phyloP scores from a whole-genome alignment of 92 coral and sea anemone genomes.

The Epizoanthus illoricatus region DNA sequence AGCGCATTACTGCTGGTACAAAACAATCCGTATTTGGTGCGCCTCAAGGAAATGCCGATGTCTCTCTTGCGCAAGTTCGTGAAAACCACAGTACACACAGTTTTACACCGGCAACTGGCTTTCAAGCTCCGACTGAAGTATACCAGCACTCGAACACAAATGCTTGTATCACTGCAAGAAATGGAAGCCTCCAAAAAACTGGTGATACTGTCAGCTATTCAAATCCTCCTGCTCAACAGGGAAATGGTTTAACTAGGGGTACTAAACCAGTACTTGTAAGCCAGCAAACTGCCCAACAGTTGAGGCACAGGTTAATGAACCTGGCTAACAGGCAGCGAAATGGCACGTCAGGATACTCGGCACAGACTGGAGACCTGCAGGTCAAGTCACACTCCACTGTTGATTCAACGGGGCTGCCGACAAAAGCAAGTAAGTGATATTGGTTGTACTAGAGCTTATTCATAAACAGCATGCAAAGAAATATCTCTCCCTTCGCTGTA shows the following conservation, averaged over 20 bases:
- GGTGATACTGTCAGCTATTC: neutral
- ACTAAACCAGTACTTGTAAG: slow-evolving; percentile 38
- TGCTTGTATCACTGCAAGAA: neutral
- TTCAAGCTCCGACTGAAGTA: neutral
- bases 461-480: too few species aligned
- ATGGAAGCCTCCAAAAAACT: too few species aligned
- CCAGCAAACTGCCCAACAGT: slow-evolving; percentile 56
- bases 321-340: slow-evolving; percentile 70
- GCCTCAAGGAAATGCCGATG: neutral
- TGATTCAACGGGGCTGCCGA: neutral
- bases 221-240: neutral
- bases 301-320: slow-evolving; percentile 69
- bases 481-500: too few species aligned
- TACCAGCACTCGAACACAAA: neutral
- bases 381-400: neutral
- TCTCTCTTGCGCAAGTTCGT: neutral
- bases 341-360: neutral
- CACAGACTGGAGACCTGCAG: neutral
- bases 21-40: neutral
- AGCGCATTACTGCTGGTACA: neutral
- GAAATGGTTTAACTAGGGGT: slow-evolving; percentile 18
- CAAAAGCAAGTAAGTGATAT: neutral
- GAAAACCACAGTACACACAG: neutral
- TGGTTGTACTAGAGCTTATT: neutral
- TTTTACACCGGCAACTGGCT: neutral